Evolutionary conservation across 2,113 vertebrate genomes (phyloP).

Genomic region (cat (Felis catus)): DNA sequence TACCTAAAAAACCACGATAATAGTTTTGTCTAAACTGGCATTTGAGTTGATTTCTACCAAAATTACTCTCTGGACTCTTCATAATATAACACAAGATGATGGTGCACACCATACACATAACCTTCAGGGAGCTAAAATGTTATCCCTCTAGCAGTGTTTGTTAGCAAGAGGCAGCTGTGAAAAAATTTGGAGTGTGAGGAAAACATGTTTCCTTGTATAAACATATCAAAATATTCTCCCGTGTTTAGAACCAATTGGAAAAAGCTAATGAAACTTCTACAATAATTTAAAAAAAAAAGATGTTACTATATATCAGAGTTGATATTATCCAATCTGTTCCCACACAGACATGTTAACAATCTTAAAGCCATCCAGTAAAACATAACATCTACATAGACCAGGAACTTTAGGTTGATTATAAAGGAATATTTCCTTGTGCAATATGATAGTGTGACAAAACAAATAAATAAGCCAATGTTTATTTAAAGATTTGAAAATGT

Average conservation of each 20-base stretch:
- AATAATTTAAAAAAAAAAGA: background rate
- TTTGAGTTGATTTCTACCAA: background rate
- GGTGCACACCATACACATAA: background rate
- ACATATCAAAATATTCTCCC: background rate
- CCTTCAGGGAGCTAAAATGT: background rate
- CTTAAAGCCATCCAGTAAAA: background rate
- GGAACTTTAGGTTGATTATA: background rate
- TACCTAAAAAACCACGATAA: background rate
- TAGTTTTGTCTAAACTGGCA: background rate
- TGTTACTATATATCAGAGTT: background rate
- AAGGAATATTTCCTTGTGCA: background rate
- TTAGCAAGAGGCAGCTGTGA: background rate
- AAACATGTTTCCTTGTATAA: background rate
- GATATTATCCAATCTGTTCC: background rate
- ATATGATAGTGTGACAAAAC: background rate
- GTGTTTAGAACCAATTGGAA: background rate
- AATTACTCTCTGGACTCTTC: background rate
- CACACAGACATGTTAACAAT: background rate
- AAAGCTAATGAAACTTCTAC: background rate
- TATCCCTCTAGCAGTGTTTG: background rate
- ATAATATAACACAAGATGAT: background rate
- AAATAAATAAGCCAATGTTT: background rate
- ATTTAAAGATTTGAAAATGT: background rate
- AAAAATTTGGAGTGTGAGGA: background rate
- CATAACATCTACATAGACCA: no score